Evolutionary conservation across 1,140 invertebrate genomes (phyloP).

Genomic region (Scylla paramamosain): DNA sequence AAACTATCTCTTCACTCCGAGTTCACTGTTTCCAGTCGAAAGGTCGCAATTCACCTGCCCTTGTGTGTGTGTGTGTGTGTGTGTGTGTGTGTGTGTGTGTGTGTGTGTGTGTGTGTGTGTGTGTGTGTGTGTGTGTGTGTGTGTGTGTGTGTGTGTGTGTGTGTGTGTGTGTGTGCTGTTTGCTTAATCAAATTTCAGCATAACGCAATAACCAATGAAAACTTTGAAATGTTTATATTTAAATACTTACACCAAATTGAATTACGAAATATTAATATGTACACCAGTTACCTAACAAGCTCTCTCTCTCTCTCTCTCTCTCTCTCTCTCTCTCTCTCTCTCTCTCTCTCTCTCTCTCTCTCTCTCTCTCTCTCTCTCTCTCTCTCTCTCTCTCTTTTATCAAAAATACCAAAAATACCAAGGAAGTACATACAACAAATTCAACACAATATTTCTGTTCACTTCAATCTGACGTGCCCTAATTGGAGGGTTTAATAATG

Average conservation of each 20-base stretch:
- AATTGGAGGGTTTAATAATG: not conserved
- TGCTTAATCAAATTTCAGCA: not conserved
- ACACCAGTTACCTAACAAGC: not conserved
- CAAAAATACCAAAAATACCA: too few relatives aligned
- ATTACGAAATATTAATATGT: not conserved
- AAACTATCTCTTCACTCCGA: not conserved
- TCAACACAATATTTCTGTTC: not conserved
- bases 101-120: conserved; percentile 20
- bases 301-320: too few relatives aligned
- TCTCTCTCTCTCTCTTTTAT: too few relatives aligned
- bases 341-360: too few relatives aligned
- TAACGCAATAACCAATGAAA: not conserved
- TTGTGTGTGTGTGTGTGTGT: conserved; percentile 7
- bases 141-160: conserved; percentile 15
- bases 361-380: too few relatives aligned
- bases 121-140: conserved; percentile 20
- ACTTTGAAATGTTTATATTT: not conserved
- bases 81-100: conserved; percentile 19
- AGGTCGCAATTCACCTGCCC: not conserved
- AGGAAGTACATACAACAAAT: too few relatives aligned
- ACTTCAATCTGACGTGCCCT: not conserved
- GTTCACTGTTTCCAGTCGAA: not conserved
- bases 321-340: too few relatives aligned
- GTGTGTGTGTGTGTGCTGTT: not conserved
- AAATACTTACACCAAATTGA: not conserved